These are phyloP conservation scores for Lasiurus cinereus DNA, from an alignment of 2,113 vertebrate genomes.

Conservation along the genomic window DNA sequence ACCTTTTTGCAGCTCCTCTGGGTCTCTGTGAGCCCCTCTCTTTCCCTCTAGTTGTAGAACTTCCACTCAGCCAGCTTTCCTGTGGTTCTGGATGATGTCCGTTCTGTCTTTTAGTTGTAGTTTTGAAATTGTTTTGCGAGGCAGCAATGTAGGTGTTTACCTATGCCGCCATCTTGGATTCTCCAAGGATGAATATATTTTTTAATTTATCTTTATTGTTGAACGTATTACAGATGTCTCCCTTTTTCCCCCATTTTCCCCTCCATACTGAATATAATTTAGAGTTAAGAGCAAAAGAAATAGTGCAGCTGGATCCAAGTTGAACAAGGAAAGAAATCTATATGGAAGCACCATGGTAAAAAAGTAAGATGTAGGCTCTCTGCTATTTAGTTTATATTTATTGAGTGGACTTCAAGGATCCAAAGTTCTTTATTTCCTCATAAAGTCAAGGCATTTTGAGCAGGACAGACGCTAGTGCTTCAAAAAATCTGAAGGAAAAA, in stretches of 20 bases:
- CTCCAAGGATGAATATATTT: background rate
- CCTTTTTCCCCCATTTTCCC: too few relatives aligned
- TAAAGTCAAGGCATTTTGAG: conserved; percentile 26
- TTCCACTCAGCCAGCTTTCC: too few relatives aligned
- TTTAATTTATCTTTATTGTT: too few relatives aligned
- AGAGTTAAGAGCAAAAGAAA: conserved; percentile 45
- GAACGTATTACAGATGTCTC: too few relatives aligned
- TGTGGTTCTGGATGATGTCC: too few relatives aligned
- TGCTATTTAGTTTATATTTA: background rate
- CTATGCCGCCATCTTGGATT: too few relatives aligned
- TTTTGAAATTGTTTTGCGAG: too few relatives aligned
- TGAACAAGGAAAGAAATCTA: conserved; percentile 35
- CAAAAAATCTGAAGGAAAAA: background rate
- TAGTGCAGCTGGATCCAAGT: background rate
- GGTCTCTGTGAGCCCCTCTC: too few relatives aligned
- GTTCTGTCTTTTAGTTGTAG: too few relatives aligned
- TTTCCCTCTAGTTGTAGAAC: too few relatives aligned
- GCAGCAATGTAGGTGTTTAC: too few relatives aligned
- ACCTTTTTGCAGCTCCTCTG: too few relatives aligned
- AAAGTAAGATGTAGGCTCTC: background rate
- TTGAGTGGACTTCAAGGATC: background rate
- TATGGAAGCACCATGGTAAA: background rate
- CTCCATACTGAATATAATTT: background rate
- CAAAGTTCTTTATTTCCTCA: background rate
- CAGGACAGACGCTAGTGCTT: background rate